Base-by-base conservation (phyloP, 2,113 vertebrate genomes). In the Sterrhoptilus dennistouni region DNA sequence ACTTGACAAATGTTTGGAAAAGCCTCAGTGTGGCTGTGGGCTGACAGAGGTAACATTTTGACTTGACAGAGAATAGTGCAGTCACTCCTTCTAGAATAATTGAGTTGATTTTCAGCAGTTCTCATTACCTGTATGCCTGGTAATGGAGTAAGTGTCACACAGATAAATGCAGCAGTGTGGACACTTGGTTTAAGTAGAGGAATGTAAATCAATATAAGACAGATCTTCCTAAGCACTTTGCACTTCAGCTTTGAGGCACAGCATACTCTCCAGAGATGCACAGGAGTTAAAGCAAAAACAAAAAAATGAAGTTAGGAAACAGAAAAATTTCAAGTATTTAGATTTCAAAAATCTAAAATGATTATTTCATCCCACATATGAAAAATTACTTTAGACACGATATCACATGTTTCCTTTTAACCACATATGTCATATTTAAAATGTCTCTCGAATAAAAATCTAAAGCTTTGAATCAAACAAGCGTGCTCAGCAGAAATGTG, bases 151-250 rank as follows among this genome's bases (percentile, higher is more conserved):
- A 82, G 57, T 69, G 81, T 69, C 84, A 89, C 94, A 91, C 40
- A 94, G 44, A 40, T 42, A 81, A 91, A 93, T 0, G 3, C 9
- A 14, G 42, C 47, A 81, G n/a, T 22, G 25, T 60, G 40, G 91
- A 60, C 61, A 24, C 27, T 65, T 61, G 75, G 45, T 83, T 95
- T 87, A 91, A 87, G 35, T 29, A 69, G 53, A 57, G 35, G 79
- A 77, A 95, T 49, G 52, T 59, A 88, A 97, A 96, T 83, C 71
- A 83, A 92, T 68, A 52, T 8, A 92, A 93, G 59, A 74, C 38
- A 93, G 81, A 78, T 87, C 86, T 95, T 86, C 23, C 52, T 90
- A 77, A 95, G 89, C 60, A 44, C 89, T 77, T 61, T 35, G 42
- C 31, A 81, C 47, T 87, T 89, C 35, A 66, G 63, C 33, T 81